Conservation (phyloP, 2,797 vertebrate species). For the Sciurus vulgaris region DNA sequence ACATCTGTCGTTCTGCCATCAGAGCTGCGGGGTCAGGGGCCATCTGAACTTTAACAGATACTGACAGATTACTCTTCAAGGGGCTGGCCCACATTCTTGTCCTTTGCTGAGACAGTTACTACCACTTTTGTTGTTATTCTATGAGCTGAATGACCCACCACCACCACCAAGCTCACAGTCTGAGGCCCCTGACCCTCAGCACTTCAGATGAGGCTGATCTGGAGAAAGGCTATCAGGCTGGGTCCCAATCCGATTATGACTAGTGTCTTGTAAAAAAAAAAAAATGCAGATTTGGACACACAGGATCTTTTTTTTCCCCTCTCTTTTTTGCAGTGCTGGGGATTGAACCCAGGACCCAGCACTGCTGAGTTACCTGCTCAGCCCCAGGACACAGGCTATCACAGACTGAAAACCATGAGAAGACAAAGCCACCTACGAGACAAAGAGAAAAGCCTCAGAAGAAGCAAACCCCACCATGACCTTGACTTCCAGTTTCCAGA, state of each 20-base stretch:
- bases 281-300: no score
- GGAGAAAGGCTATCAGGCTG: not conserved
- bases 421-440: no score
- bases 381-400: no score
- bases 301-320: no score
- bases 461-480: no score
- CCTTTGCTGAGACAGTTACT: not conserved
- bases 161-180: not conserved
- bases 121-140: not conserved
- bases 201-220: not conserved
- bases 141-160: not conserved
- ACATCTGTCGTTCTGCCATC: not conserved
- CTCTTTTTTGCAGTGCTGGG: no score
- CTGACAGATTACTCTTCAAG: not conserved
- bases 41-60: not conserved
- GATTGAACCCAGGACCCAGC: no score
- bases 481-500: no score
- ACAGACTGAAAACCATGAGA: no score
- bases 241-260: not conserved
- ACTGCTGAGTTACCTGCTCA: no score
- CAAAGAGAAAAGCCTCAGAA: no score
- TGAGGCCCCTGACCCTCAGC: not conserved
- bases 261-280: not conserved
- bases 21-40: not conserved
- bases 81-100: not conserved